A percentile compares a stretch with the other conserved stretches of the same genome.
These are phyloP conservation scores for Myrmecophaga tridactyla DNA, from an alignment of 2,113 vertebrate genomes.

Conservation along the genomic window DNA sequence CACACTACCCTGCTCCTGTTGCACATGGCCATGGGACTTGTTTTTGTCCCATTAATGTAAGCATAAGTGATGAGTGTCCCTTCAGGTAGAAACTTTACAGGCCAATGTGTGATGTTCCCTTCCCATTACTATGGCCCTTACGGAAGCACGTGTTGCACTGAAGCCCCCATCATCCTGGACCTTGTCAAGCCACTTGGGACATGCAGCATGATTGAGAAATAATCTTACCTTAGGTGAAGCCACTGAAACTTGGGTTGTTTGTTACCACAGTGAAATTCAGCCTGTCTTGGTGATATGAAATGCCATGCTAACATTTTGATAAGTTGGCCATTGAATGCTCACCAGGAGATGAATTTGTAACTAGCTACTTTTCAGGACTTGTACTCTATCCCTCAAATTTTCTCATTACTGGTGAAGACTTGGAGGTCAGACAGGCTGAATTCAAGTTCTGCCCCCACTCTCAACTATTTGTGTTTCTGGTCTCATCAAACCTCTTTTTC, in stretches of 20 bases:
- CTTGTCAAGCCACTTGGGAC: not conserved
- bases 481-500: not conserved
- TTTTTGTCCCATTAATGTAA: not conserved
- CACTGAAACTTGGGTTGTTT: not conserved
- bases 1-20: not conserved
- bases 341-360: not conserved
- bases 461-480: not conserved
- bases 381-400: not conserved
- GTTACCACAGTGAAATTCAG: not conserved
- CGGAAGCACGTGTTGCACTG: not conserved
- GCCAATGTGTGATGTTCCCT: too few species aligned
- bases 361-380: not conserved
- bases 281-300: not conserved
- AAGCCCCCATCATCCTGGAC: not conserved
- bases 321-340: not conserved
- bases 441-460: not conserved
- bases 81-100: not conserved
- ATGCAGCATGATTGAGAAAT: not conserved
- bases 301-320: not conserved
- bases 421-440: not conserved
- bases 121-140: not conserved
- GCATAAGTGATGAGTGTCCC: too few species aligned
- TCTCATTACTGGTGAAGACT: not conserved
- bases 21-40: not conserved
- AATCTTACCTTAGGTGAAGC: not conserved